Evolutionary conservation across 2,797 vertebrate species (phyloP).

Genomic region (Enteromius trimaculatus): DNA sequence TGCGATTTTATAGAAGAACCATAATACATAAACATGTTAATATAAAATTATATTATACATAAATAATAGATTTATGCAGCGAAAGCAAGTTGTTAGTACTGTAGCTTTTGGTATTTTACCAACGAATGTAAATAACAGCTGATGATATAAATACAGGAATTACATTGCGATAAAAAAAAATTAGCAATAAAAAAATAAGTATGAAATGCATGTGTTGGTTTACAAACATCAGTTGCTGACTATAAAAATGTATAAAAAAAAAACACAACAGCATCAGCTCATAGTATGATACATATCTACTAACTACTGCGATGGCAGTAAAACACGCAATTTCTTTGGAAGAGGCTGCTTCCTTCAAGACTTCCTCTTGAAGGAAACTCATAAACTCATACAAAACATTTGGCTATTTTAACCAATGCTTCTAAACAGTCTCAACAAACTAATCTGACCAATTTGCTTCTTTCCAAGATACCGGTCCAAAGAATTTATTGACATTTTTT

Average conservation of each 20-base stretch:
- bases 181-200: background rate
- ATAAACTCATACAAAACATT: background rate
- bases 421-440: background rate
- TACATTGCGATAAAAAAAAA: background rate
- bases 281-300: conserved; percentile 68
- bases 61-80: background rate
- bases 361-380: too few species aligned
- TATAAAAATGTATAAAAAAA: background rate
- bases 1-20: background rate
- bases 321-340: background rate
- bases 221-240: background rate
- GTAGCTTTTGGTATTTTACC: background rate
- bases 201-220: background rate
- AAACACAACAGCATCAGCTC: background rate
- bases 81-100: background rate
- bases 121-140: background rate
- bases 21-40: background rate
- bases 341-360: conserved; percentile 26
- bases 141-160: background rate
- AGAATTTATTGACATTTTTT: background rate
- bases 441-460: background rate
- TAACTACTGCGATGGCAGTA: conserved; percentile 56
- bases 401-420: background rate
- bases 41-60: background rate
- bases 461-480: background rate